phyloP scores from a whole-genome alignment of 2,797 vertebrate species.

The Simalia tracyae region DNA sequence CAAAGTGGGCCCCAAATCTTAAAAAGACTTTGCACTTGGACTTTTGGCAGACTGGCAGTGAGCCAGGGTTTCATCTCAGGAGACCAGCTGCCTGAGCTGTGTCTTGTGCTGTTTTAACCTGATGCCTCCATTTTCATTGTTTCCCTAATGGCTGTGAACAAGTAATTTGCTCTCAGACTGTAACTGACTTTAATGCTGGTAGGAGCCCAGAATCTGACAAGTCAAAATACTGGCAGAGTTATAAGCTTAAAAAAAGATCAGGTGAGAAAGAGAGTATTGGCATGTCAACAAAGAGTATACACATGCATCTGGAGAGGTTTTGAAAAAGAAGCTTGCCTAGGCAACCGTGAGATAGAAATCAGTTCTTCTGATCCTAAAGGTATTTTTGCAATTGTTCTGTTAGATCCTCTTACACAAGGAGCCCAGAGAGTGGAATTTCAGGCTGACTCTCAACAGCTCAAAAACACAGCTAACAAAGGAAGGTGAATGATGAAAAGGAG shows the following conservation, averaged over 20 bases:
- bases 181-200: neutral
- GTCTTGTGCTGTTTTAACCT: neutral
- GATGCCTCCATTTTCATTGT: neutral
- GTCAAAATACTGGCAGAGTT: slow-evolving; percentile 26
- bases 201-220: neutral
- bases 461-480: slow-evolving; percentile 11
- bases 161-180: neutral
- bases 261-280: slow-evolving; percentile 36
- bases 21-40: neutral
- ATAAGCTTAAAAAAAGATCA: slow-evolving; percentile 19
- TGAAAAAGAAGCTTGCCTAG: slow-evolving; percentile 18
- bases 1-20: neutral
- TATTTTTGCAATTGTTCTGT: neutral
- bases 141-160: neutral
- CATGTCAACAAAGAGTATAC: slow-evolving; percentile 5
- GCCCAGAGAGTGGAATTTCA: slow-evolving; percentile 1
- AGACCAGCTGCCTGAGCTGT: neutral
- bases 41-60: too few relatives aligned
- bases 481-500: neutral
- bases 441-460: neutral
- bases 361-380: neutral
- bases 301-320: slow-evolving; percentile 7
- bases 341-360: neutral
- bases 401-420: slow-evolving; percentile 2
- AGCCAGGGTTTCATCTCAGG: neutral